These are phyloP conservation scores for Campoplex capitator DNA, from an alignment of 2,888 invertebrate genomes.

Conservation along the genomic window DNA sequence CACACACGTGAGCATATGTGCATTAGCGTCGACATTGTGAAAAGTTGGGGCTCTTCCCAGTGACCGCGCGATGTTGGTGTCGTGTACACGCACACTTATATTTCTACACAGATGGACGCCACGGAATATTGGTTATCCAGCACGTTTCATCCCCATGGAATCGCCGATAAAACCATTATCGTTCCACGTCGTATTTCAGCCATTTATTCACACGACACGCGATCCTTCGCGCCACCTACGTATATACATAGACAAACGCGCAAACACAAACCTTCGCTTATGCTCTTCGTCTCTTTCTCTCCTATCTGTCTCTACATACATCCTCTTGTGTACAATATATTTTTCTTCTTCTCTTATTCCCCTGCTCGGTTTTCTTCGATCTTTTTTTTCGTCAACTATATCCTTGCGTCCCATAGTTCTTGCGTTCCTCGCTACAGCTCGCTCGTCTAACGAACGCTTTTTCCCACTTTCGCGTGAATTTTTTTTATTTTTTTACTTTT, in stretches of 20 bases:
- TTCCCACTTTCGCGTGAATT: constrained; percentile 5
- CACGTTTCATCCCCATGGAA: constrained; percentile 71
- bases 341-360: constrained; percentile 30
- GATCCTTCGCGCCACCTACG: constrained; percentile 55
- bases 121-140: constrained; percentile 72
- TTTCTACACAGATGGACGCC: constrained; percentile 48
- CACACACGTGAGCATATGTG: not conserved
- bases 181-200: constrained; percentile 72
- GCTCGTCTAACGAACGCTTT: constrained; percentile 4
- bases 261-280: constrained; percentile 39
- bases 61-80: constrained; percentile 11
- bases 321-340: constrained; percentile 25
- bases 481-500: constrained; percentile 36
- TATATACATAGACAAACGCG: constrained; percentile 24
- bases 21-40: constrained; percentile 27
- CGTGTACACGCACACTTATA: constrained; percentile 20
- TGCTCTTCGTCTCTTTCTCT: constrained; percentile 49
- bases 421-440: not conserved
- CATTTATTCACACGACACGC: constrained; percentile 69
- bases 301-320: constrained; percentile 10
- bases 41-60: constrained; percentile 34
- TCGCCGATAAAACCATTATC: constrained; percentile 75
- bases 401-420: not conserved
- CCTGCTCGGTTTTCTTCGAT: not conserved
- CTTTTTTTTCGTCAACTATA: constrained; percentile 11